Evolutionary conservation across 2,113 vertebrate genomes (phyloP).

Genomic region (Ameiurus melas): DNA sequence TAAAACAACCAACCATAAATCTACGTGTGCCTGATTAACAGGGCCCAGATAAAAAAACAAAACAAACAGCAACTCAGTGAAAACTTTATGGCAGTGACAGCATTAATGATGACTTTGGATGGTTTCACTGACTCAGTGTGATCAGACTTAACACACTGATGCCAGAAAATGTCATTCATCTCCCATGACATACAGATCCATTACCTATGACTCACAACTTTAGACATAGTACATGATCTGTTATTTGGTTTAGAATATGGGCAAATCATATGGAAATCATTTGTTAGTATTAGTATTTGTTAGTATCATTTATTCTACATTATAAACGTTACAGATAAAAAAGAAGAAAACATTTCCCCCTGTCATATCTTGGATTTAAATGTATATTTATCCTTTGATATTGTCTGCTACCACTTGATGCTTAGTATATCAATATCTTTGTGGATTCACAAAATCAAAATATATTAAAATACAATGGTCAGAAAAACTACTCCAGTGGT

Average conservation of each 20-base stretch:
- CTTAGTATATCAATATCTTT: not conserved
- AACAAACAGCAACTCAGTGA: conserved; percentile 37
- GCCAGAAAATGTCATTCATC: conserved; percentile 43
- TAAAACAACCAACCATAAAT: conserved; percentile 58
- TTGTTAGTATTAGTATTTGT: not conserved
- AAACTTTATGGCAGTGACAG: conserved; percentile 51
- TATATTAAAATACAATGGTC: not conserved
- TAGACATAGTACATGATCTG: not conserved
- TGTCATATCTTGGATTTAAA: not conserved
- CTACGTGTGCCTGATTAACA: conserved; percentile 28
- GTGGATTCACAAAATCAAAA: not conserved
- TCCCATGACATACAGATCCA: conserved; percentile 32
- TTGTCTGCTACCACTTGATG: not conserved
- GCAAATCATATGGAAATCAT: not conserved
- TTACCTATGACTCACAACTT: conserved; percentile 20
- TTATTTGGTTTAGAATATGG: not conserved
- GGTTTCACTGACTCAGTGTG: conserved; percentile 22
- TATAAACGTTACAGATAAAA: not conserved
- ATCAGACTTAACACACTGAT: conserved; percentile 33
- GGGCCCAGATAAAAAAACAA: not conserved
- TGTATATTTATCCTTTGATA: not conserved
- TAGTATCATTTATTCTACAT: not conserved
- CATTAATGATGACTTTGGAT: conserved; percentile 44
- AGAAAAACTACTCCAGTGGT: not conserved
- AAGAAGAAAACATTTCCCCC: not conserved